Base-by-base conservation (phyloP, 2,888 invertebrate genomes). In the Microdon myrmicae region DNA sequence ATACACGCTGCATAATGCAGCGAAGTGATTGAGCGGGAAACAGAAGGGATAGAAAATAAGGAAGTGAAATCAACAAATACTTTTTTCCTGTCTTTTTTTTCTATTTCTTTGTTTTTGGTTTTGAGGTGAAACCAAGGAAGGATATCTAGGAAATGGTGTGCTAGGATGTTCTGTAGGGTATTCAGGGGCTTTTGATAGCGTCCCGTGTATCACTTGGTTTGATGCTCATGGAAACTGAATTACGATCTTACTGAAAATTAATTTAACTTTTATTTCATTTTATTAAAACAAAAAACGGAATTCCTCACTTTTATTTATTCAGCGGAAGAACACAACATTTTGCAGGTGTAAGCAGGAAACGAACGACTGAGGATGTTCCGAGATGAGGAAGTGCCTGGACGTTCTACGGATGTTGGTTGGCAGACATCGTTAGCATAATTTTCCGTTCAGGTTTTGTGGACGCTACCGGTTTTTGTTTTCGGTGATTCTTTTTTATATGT, bases 351-450 rank as follows among this genome's bases (percentile, higher is more conserved):
- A n/a, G n/a, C n/a, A n/a, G n/a, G n/a, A n/a, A n/a, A n/a, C n/a
- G n/a, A n/a, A n/a, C n/a, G n/a, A n/a, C n/a, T n/a, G n/a, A n/a
- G n/a, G n/a, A n/a, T n/a, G n/a, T n/a, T n/a, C n/a, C n/a, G n/a
- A n/a, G n/a, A 48, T 55, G 44, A 44, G 34, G 44, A 6, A 44
- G 19, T 39, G 49, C 37, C 53, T 60, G 59, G 45, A 47, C 49
- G 49, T 39, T 39, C 56, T 44, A 44, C 43, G 35, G 49, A 56
- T 58, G 64, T 51, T 58, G 58, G 64, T 38, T 51, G 41, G 32
- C 45, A 49, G 66, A 60, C 53, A 53, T 68, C 68, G 68, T 68
- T 68, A 68, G 68, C 68, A 68, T 68, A 60, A 67, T 68, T 67
- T 60, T 58, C 41, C 60, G 51, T 48, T 68, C 64, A 64, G 20